phyloP scores from a whole-genome alignment of 1,140 invertebrate genomes.

The Penaeus japonicus region DNA sequence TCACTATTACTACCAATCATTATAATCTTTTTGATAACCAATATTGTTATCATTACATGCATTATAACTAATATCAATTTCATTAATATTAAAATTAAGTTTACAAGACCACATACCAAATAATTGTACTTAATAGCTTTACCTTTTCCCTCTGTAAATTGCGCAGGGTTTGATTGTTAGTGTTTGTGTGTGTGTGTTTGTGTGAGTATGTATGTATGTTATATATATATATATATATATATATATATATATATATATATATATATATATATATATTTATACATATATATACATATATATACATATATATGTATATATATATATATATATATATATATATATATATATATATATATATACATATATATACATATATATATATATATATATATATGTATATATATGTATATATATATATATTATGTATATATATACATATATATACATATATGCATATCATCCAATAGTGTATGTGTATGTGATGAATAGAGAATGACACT shows the following conservation, averaged over 20 bases:
- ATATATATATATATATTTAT: neutral
- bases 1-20: too few relatives aligned
- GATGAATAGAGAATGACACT: too few relatives aligned
- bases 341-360: slow-evolving; percentile 8
- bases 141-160: neutral
- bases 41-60: too few relatives aligned
- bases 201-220: slow-evolving; percentile 11
- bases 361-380: neutral
- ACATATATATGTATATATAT: neutral
- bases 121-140: neutral
- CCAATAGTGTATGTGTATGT: neutral
- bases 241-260: neutral
- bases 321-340: neutral
- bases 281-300: neutral
- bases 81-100: too few relatives aligned
- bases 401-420: neutral
- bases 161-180: neutral
- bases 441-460: neutral
- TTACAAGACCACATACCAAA: neutral
- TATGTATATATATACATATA: neutral
- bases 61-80: too few relatives aligned
- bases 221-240: neutral
- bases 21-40: too few relatives aligned
- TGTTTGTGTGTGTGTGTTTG: neutral
- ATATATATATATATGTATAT: neutral